These are phyloP conservation scores for Sycobia sp. DNA, from an alignment of 1,140 invertebrate species.

Conservation along the genomic window DNA sequence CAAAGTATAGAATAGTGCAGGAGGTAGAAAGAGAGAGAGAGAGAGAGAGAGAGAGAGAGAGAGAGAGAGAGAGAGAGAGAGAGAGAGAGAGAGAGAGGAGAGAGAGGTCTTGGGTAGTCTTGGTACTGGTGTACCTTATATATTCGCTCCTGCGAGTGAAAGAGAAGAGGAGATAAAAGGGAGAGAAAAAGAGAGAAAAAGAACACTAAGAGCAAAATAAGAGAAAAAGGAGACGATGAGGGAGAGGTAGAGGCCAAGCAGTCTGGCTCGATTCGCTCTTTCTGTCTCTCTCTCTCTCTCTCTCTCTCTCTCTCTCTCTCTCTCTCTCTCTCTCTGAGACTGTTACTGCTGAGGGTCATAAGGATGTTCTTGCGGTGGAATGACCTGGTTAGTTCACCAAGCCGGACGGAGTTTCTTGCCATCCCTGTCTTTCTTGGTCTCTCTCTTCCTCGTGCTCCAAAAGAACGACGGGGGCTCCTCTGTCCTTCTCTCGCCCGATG, in stretches of 20 bases:
- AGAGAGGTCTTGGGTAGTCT: no score
- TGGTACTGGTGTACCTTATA: no score
- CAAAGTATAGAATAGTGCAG: no score
- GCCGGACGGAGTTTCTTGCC: neutral
- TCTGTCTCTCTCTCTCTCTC: neutral
- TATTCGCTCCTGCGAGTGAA: no score
- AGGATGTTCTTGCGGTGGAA: conserved; percentile 32
- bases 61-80: neutral
- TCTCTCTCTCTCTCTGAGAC: neutral
- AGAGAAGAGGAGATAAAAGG: no score
- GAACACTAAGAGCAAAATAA: neutral
- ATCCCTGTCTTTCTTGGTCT: neutral
- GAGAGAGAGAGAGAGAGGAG: neutral
- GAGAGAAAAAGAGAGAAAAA: neutral
- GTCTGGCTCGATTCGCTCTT: conserved; percentile 28
- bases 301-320: conserved; percentile 5
- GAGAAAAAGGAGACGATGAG: neutral
- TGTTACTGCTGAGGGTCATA: conserved; percentile 23
- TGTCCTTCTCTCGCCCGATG: conserved; percentile 22
- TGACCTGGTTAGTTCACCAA: conserved; percentile 31
- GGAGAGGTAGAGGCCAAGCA: conserved; percentile 28
- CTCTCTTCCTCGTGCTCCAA: conserved; percentile 7
- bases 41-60: conserved; percentile 7
- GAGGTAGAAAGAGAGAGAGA: no score
- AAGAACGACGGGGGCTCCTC: neutral